phyloP scores from a whole-genome alignment of 2,888 invertebrate genomes.

The Dryomyza anilis region DNA sequence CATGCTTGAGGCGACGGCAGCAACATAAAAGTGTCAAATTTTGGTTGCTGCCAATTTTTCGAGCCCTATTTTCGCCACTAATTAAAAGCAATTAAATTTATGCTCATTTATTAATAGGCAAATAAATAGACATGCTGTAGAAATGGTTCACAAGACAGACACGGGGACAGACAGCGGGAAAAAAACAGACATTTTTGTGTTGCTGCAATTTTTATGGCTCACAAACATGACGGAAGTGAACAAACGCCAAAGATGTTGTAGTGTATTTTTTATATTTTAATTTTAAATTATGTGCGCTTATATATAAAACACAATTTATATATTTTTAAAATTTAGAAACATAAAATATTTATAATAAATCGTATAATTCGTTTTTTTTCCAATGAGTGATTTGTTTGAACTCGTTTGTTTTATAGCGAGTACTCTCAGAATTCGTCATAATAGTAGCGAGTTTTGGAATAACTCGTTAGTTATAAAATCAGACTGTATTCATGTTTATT shows the following conservation, averaged over 20 bases:
- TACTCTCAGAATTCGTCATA: too few species aligned
- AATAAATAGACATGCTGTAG: neutral
- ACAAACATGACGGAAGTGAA: too few species aligned
- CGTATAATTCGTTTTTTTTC: neutral
- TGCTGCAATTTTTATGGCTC: too few species aligned
- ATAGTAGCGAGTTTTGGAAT: too few species aligned
- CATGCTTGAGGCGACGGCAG: neutral
- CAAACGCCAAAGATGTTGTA: too few species aligned
- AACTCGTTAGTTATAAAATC: too few species aligned
- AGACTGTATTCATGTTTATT: too few species aligned
- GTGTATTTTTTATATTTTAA: neutral
- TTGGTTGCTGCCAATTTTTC: neutral
- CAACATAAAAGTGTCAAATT: neutral
- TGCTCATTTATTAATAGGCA: conserved; percentile 10
- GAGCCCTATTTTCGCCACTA: conserved; percentile 25
- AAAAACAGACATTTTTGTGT: too few species aligned
- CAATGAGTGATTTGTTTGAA: too few species aligned
- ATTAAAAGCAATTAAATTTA: conserved; percentile 49
- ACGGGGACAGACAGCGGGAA: neutral
- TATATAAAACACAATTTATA: neutral
- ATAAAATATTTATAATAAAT: neutral
- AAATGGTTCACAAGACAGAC: conserved; percentile 1
- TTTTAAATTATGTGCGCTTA: neutral
- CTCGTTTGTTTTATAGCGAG: too few species aligned
- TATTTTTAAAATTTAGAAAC: too few species aligned